Base-by-base conservation (phyloP, 2,113 vertebrate species). In the Genyomyrus donnyi region DNA sequence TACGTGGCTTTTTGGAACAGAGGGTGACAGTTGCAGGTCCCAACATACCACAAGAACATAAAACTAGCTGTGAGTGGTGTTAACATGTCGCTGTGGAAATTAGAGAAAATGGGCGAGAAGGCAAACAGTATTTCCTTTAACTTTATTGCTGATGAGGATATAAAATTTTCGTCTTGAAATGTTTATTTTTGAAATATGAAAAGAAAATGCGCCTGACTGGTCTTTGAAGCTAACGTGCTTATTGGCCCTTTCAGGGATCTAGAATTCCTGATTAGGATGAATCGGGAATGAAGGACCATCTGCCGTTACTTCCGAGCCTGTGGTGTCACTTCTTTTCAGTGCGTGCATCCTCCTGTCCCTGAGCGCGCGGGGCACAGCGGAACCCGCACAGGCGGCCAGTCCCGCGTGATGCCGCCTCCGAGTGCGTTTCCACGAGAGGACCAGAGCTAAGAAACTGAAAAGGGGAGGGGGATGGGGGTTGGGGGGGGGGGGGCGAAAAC, bases 271-370 rank as follows among this genome's bases (percentile, higher is more conserved):
- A 85, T 91, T 89, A 86, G 84, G 90, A 90, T 91, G 77, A 91
- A 87, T 90, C 74, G 90, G 89, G 91, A 91, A 92, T 91, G 91
- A 89, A 90, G 88, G 90, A 89, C 89, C 93, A 93, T 91, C 91
- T 92, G 91, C 90, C 92, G 87, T 88, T 56, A 91, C 53, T 87
- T 31, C 24, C 21, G 48, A 35, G 49, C 19, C 48, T 8, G 13
- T n/a, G 15, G 21, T 70, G n/a, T 42, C 58, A 19, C 89, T 49
- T 52, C 45, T 46, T 15, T 10, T 52, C 56, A 46, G 46, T 46
- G 24, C 88, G 85, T 74, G 24, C 53, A 39, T 89, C 89, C 90
- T 50, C 84, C 88, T 91, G 90, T 91, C 91, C 90, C 85, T 90
- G 89, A 90, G 88, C 52, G 49, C 9, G 88, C 84, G 39, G 87